Base-by-base conservation (phyloP, 2,113 vertebrate species). In the Sceloporus tristichus region DNA sequence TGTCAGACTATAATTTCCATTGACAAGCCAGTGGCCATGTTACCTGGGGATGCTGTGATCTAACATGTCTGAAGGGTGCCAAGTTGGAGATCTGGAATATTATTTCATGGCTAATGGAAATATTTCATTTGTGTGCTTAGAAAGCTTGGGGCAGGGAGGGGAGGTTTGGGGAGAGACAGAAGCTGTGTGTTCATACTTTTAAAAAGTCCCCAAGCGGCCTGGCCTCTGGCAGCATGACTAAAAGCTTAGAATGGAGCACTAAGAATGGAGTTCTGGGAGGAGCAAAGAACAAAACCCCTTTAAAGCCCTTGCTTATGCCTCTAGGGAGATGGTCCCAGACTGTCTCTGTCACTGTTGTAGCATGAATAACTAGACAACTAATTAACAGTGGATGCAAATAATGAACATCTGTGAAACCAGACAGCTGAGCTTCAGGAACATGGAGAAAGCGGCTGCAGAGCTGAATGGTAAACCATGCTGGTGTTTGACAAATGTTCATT, bases 361-460 rank as follows among this genome's bases (percentile, higher is more conserved):
- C 91, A 74, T n/a, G 89, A 92, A 91, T 77, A 38, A 71, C 90
- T 91, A 95, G 93, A 92, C 92, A 95, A 91, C 96, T 97, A 94
- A 97, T 97, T 97, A 97, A 96, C 91, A 94, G 93, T 76, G 90
- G 94, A 90, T 29, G 0, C 42, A 9, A 94, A 94, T 97, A 96
- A 97, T 96, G 96, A 97, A 95, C 96, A 94, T 95, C 96, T 93
- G 86, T 89, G 94, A 92, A 94, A 91, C 88, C 95, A 96, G 94
- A 92, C 96, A 96, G 92, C 91, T n/a, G 85, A 91, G 94, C 93
- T 94, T 89, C 59, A 5, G 89, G 94, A 93, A 85, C 90, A 91
- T 78, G 10, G 40, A 89, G 93, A 77, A 88, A 42, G 81, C 87
- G 86, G 87, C 91, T 40, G 59, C 73, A 0, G 42, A 84, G 87